phyloP scores from a whole-genome alignment of 2,113 vertebrate species.

The Phrynosoma platyrhinos region DNA sequence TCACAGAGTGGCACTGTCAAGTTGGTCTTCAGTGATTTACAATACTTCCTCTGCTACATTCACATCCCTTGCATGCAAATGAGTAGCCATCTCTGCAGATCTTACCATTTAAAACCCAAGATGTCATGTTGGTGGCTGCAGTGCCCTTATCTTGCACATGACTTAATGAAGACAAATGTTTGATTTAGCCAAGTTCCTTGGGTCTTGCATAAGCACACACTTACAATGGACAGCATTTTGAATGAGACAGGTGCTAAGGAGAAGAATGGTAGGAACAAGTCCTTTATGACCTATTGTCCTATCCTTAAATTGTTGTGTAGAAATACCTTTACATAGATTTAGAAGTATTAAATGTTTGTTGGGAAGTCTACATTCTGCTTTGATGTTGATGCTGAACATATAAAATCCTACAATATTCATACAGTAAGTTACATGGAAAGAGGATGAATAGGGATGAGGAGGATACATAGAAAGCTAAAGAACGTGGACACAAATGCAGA shows the following conservation, averaged over 20 bases:
- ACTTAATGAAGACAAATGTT: constrained; percentile 75
- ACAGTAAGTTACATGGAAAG: neutral
- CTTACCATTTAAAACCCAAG: constrained; percentile 59
- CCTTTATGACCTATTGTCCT: neutral
- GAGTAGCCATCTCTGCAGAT: constrained; percentile 68
- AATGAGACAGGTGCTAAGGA: constrained; percentile 17
- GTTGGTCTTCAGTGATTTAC: constrained; percentile 75
- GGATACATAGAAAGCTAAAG: neutral
- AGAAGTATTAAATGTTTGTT: neutral
- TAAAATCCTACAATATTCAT: neutral
- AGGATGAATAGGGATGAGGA: constrained; percentile 17
- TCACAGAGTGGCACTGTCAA: constrained; percentile 68
- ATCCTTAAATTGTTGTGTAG: neutral
- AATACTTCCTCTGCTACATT: constrained; percentile 59
- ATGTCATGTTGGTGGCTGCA: constrained; percentile 58
- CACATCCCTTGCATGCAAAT: constrained; percentile 76
- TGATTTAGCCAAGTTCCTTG: constrained; percentile 53
- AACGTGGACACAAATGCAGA: neutral
- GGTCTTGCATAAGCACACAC: constrained; percentile 46
- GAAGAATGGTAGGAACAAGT: constrained; percentile 27
- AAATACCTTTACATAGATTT: neutral
- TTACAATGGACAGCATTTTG: constrained; percentile 36
- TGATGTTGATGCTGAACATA: neutral
- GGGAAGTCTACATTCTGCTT: neutral
- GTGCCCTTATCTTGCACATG: constrained; percentile 70